Evolutionary conservation across 30 jellyfish, hydroid and myxozoan genomes (phyloP).

Genomic region (Catostylus mosaicus): DNA sequence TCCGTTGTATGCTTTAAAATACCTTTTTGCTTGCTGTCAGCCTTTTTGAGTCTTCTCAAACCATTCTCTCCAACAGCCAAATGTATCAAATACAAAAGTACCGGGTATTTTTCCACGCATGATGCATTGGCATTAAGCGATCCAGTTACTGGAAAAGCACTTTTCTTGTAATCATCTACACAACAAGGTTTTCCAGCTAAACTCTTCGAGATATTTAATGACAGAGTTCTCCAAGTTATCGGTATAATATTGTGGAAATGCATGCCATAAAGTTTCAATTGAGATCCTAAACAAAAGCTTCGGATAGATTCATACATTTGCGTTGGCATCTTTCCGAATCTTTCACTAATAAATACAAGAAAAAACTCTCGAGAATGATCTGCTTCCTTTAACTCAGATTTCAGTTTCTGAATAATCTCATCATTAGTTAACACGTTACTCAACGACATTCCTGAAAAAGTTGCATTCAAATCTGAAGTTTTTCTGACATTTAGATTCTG

Average conservation of each 20-base stretch:
- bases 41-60: conserved; percentile 28
- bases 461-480: conserved; percentile 68
- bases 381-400: background rate
- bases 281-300: background rate
- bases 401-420: background rate
- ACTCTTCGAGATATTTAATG: background rate
- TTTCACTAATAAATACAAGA: conserved; percentile 39
- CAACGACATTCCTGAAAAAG: conserved; percentile 14
- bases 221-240: conserved; percentile 37
- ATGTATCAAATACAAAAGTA: conserved; percentile 69
- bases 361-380: conserved; percentile 44
- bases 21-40: conserved; percentile 6
- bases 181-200: background rate
- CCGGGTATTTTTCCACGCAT: conserved; percentile 47
- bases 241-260: conserved; percentile 48
- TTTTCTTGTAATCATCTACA: background rate
- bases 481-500: conserved; percentile 45
- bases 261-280: conserved; percentile 46
- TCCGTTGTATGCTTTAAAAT: background rate
- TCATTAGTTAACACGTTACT: background rate
- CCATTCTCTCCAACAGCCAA: conserved; percentile 91
- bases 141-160: conserved; percentile 62
- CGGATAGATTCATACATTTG: background rate
- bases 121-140: conserved; percentile 26
- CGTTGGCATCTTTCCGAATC: conserved; percentile 6